Conservation (phyloP, 2,797 vertebrate species). For the Bradypus variegatus region DNA sequence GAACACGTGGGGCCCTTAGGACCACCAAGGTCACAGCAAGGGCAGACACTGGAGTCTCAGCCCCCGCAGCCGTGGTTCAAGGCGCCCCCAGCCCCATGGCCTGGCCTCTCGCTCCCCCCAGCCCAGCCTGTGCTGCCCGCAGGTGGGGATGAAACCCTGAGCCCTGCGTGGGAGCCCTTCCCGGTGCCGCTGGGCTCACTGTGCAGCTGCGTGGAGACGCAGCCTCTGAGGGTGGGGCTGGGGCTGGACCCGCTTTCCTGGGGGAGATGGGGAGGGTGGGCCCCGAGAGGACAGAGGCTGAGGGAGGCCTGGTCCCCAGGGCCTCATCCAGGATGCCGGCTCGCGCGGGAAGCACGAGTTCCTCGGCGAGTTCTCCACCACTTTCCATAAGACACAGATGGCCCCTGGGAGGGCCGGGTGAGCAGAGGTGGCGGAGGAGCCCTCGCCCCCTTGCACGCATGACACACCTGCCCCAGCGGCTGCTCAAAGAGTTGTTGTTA, state of each 20-base stretch:
- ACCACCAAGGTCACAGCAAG: no score
- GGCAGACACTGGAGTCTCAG: rapidly evolving
- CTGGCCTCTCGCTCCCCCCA: no score
- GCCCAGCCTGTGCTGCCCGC: not conserved
- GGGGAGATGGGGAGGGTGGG: not conserved
- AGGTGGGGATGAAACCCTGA: slow-evolving; percentile 98
- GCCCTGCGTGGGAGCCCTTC: slow-evolving; percentile 94
- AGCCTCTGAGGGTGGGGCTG: slow-evolving; percentile 88
- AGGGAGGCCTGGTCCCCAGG: slow-evolving; percentile 69
- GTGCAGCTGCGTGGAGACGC: slow-evolving; percentile 92
- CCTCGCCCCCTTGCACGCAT: no score
- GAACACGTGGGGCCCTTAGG: not conserved
- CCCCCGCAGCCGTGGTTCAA: no score
- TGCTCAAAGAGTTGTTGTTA: no score
- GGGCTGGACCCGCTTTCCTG: not conserved
- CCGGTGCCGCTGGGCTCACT: slow-evolving; percentile 93
- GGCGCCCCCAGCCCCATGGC: not conserved
- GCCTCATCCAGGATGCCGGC: slow-evolving; percentile 95
- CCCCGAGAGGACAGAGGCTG: not conserved
- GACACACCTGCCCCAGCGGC: no score
- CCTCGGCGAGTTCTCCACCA: slow-evolving; percentile 94
- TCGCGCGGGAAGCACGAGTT: slow-evolving; percentile 95
- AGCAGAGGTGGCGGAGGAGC: not conserved
- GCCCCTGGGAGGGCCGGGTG: slow-evolving; percentile 88
- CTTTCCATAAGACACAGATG: slow-evolving; percentile 94